Percentiles rank a stretch among this genome's conserved stretches.
Conservation (phyloP, 2,113 vertebrate genomes). For the Raja brachyura region DNA sequence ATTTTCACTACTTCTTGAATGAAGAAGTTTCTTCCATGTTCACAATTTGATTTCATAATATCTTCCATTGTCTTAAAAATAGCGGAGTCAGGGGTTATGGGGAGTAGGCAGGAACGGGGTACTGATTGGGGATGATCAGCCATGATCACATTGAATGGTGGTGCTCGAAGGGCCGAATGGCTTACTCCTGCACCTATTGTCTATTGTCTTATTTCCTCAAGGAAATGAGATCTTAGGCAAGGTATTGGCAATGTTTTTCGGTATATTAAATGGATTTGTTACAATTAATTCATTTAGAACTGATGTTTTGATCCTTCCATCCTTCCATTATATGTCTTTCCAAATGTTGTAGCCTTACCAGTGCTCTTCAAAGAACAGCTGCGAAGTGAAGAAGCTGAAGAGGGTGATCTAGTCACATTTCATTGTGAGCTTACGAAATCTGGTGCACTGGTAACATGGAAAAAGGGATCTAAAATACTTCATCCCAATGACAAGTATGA, state of each 20-base stretch:
- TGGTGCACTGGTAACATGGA: conserved; percentile 57
- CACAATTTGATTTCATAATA: too few species aligned
- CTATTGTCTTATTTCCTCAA: too few species aligned
- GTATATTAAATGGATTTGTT: neutral
- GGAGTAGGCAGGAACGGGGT: too few species aligned
- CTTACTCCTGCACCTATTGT: too few species aligned
- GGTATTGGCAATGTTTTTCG: neutral
- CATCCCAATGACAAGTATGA: conserved; percentile 57
- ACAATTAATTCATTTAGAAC: neutral
- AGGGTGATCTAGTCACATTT: conserved; percentile 47
- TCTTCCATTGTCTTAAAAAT: too few species aligned
- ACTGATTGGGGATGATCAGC: too few species aligned
- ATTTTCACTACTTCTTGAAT: too few species aligned
- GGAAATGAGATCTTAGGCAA: neutral
- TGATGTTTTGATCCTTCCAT: neutral
- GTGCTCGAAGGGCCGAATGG: too few species aligned
- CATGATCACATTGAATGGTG: too few species aligned
- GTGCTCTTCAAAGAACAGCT: conserved; percentile 58
- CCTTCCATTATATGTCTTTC: neutral
- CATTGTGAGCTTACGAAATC: conserved; percentile 56
- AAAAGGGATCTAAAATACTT: conserved; percentile 47
- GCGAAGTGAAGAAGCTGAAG: conserved; percentile 49
- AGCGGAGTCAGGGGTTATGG: too few species aligned
- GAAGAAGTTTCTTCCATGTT: too few species aligned
- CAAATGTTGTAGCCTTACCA: conserved; percentile 51